Base-by-base conservation (phyloP, 2,888 invertebrate genomes). In the Lithophane socia region DNA sequence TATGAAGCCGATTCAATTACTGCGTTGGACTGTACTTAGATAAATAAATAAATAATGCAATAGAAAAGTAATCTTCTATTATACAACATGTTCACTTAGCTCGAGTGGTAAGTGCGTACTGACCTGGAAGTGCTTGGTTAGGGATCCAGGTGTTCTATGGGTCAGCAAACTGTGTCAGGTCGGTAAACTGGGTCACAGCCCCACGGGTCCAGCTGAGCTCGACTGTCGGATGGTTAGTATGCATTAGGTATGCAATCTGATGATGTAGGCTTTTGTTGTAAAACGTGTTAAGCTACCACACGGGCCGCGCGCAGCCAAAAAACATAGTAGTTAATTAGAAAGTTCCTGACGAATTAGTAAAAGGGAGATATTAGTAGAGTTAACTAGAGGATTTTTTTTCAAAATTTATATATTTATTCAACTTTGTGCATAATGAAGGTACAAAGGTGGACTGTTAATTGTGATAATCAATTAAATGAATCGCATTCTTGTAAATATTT, bases 161-260 rank as follows among this genome's bases (percentile, higher is more conserved):
- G 88, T 84, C 85, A 81, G 65, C 54, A 86, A 91, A 89, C 87
- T 88, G 76, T 90, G 92, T 89, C 92, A 89, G 90, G 91, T 82
- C 90, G 75, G 47, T 81, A 79, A 92, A 91, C 89, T 90, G 80
- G 92, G 92, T 91, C 92, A 85, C 73, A 85, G 69, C 80, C 80
- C 65, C 80, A 56, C 67, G 49, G 79, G 70, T 80, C 75, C 82
- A 74, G 75, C 72, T 64, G 49, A 80, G 71, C 68, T 77, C 58
- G 61, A 73, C 68, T 71, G 49, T 52, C 42, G 56, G 71, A 68
- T 66, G 3, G 29, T 79, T 70, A 71, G 7, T 64, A 49, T 63
- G 54, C 70, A 80, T 76, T 77, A 63, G 47, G 69, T 77, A 67
- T 85, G 80, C 82, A 78, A 65, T 78, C 54, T 71, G 70, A 66